phyloP scores from a whole-genome alignment of 92 coral and sea anemone species.

The Palythoa caribaeorum region DNA sequence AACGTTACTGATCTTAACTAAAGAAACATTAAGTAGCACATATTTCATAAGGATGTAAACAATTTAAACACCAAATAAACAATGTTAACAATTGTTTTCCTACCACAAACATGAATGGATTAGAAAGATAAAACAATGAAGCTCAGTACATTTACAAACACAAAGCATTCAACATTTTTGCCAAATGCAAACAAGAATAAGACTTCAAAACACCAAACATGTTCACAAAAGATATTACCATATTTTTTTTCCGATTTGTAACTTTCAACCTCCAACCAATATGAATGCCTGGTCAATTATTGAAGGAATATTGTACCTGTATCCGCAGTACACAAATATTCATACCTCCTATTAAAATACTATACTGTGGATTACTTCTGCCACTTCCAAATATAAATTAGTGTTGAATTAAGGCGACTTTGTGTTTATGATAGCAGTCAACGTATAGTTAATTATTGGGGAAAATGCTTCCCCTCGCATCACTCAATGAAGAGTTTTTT shows the following conservation, averaged over 20 bases:
- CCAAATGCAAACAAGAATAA: not conserved
- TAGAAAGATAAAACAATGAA: not conserved
- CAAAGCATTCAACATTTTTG: not conserved
- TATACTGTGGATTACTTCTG: conserved; percentile 7
- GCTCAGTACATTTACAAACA: not conserved
- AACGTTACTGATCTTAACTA: not conserved
- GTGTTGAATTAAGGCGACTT: conserved; percentile 35
- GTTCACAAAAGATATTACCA: not conserved
- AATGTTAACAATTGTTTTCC: not conserved
- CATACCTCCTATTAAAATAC: conserved; percentile 41
- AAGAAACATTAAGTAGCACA: not conserved
- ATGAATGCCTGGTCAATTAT: not conserved
- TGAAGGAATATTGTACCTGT: conserved; percentile 2
- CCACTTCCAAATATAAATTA: conserved; percentile 45
- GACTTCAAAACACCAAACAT: conserved; percentile 13
- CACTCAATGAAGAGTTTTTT: conserved; percentile 21
- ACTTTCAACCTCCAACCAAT: not conserved
- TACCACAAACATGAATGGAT: not conserved
- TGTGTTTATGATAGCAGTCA: conserved; percentile 32
- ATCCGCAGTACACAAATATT: conserved; percentile 7
- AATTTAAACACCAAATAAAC: too few relatives aligned
- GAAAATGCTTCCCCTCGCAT: not conserved
- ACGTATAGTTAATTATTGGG: conserved; percentile 9
- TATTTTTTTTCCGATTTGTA: not conserved
- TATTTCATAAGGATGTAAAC: not conserved